A percentile compares a stretch with the other conserved stretches of the same genome.
phyloP scores from a whole-genome alignment of 2,797 vertebrate genomes.

The Cryptoprocta ferox region DNA sequence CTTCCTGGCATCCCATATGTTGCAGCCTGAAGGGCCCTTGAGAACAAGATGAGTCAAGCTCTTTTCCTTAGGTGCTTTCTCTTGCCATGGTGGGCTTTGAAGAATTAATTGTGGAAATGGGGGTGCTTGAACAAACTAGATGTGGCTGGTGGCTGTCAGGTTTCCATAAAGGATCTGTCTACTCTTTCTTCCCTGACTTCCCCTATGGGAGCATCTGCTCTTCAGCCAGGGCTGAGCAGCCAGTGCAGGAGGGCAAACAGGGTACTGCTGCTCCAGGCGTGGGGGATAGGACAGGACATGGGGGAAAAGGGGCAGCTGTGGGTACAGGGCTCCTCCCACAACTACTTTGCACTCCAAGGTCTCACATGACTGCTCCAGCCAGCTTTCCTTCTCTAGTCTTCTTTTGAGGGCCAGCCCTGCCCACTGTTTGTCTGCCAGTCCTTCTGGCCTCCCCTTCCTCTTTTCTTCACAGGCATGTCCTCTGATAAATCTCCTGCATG shows the following conservation, averaged over 20 bases:
- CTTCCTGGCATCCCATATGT: too few relatives aligned
- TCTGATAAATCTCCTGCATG: not conserved
- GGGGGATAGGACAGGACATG: not conserved
- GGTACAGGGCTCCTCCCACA: not conserved
- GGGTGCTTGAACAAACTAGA: not conserved
- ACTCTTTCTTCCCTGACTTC: not conserved
- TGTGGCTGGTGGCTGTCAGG: accelerated
- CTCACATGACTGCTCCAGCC: not conserved
- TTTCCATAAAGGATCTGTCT: not conserved
- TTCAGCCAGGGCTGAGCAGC: not conserved
- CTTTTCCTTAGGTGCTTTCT: not conserved
- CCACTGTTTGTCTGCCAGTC: not conserved
- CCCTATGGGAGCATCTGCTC: too few relatives aligned
- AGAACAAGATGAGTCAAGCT: not conserved
- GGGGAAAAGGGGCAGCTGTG: not conserved
- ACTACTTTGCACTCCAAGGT: too few relatives aligned
- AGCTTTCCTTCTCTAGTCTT: not conserved
- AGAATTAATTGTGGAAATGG: not conserved
- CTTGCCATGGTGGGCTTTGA: not conserved
- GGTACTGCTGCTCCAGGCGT: not conserved
- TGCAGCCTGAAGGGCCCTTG: not conserved
- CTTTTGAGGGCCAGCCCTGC: not conserved
- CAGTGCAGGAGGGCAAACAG: not conserved
- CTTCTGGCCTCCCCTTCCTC: not conserved
- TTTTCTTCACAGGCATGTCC: not conserved